Base-by-base conservation (phyloP, 2,888 invertebrate species). In the Caenorhabditis panamensis region DNA sequence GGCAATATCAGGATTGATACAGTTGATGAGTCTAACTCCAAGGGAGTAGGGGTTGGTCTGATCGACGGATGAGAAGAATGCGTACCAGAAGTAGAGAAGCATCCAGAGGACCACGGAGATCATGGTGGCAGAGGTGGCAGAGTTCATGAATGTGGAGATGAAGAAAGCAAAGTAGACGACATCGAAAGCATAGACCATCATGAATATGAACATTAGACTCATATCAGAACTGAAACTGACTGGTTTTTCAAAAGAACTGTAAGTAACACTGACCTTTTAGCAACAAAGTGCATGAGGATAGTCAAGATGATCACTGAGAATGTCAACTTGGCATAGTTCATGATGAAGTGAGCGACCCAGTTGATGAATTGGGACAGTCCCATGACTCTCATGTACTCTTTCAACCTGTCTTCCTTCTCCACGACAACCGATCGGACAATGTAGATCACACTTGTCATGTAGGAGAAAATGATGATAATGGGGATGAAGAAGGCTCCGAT, bases 351-450 rank as follows among this genome's bases (percentile, higher is more conserved):
- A 1, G 95, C 95, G 0, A 93, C 91, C 95, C 96, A 96, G 89
- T 96, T 94, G 83, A 95, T 92, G 94, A 95, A 95, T 67, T 94
- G 94, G 37, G 94, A 93, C 36, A 96, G 92, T 2, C 96, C 96
- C 94, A 96, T 95, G 92, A 96, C 95, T 93, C 95, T 95, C 95
- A 96, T 95, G 0, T 95, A 94, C 93, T 96, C 96, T 93, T 95
- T 95, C 9, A 95, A 91, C 87, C 94, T 94, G 79, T 93, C 93
- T 91, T 95, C 95, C 89, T 95, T 95, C 91, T 95, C 95, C 37
- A 94, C 92, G 0, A 94, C 94, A 36, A 95, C 93, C 59, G 93
- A 94, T 91, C 95, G 94, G 1, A 94, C 94, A 44, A 94, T 95
- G 88, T 95, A 95, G 18, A 95, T 94, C 66, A 94, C 94, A 0